These are phyloP conservation scores for Microchirus variegatus DNA, from an alignment of 2,797 vertebrate species.

Conservation along the genomic window DNA sequence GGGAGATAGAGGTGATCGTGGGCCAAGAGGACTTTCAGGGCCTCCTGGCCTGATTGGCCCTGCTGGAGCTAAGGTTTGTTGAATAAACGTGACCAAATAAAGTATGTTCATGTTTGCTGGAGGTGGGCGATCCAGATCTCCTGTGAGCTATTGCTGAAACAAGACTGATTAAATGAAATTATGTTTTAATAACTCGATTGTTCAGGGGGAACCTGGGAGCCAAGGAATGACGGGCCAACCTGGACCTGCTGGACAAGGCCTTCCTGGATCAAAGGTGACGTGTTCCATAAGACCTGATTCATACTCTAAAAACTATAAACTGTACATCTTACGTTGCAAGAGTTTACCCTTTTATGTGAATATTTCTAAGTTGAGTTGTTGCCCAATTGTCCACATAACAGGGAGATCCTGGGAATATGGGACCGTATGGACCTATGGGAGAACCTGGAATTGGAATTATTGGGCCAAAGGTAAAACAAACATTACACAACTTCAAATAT, in stretches of 20 bases:
- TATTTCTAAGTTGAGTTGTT: not conserved
- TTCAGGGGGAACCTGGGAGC: slow-evolving; percentile 86
- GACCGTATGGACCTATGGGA: slow-evolving; percentile 81
- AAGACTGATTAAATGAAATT: not conserved
- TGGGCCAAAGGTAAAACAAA: slow-evolving; percentile 82
- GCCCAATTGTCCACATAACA: slow-evolving; percentile 40
- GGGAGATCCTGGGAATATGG: slow-evolving; percentile 84
- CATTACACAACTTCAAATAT: not conserved
- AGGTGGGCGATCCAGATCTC: not conserved
- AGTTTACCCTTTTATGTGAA: not conserved
- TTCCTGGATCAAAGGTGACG: slow-evolving; percentile 86
- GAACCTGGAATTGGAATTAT: slow-evolving; percentile 82
- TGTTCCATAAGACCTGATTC: too few species aligned
- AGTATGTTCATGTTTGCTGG: not conserved
- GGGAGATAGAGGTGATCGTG: slow-evolving; percentile 88
- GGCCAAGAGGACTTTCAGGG: slow-evolving; percentile 81
- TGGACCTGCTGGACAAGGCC: slow-evolving; percentile 79
- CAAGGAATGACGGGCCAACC: slow-evolving; percentile 78
- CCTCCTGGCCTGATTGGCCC: slow-evolving; percentile 77
- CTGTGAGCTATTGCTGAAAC: too few species aligned
- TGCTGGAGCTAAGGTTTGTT: slow-evolving; percentile 84
- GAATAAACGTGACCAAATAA: too few species aligned
- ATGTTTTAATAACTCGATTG: slow-evolving; percentile 1
- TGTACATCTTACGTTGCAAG: too few species aligned
- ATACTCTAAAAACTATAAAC: too few species aligned